Conservation (phyloP, 2,113 vertebrate species). For the Balaenoptera acutorostrata region DNA sequence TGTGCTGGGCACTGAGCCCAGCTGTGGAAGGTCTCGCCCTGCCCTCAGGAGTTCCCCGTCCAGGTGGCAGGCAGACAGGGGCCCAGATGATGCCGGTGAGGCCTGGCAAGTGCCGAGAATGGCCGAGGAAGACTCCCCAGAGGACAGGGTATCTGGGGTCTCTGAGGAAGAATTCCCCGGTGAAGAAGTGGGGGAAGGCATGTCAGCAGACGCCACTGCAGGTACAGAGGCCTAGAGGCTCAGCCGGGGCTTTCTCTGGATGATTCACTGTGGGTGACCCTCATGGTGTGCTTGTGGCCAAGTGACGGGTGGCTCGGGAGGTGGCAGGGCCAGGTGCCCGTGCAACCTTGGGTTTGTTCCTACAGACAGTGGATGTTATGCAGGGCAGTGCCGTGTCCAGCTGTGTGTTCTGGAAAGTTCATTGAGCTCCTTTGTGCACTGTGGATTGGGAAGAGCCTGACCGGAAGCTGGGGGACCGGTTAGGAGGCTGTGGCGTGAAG, state of each 20-base stretch:
- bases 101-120: not conserved
- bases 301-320: too few relatives aligned
- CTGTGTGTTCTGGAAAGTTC: not conserved
- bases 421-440: not conserved
- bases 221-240: fast-evolving
- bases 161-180: not conserved
- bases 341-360: not conserved
- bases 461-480: not conserved
- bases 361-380: not conserved
- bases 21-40: not conserved
- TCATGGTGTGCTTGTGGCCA: fast-evolving
- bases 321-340: not conserved
- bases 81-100: fast-evolving
- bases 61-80: too few relatives aligned
- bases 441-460: not conserved
- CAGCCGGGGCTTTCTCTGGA: not conserved
- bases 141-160: not conserved
- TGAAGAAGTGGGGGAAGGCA: too few relatives aligned
- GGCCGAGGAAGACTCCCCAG: fast-evolving
- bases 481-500: not conserved
- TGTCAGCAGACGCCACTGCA: fast-evolving
- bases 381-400: not conserved
- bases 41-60: too few relatives aligned
- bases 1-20: not conserved
- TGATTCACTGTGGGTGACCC: fast-evolving